Base-by-base conservation (phyloP, 2,797 vertebrate genomes). In the Perdix hodgsoniae region DNA sequence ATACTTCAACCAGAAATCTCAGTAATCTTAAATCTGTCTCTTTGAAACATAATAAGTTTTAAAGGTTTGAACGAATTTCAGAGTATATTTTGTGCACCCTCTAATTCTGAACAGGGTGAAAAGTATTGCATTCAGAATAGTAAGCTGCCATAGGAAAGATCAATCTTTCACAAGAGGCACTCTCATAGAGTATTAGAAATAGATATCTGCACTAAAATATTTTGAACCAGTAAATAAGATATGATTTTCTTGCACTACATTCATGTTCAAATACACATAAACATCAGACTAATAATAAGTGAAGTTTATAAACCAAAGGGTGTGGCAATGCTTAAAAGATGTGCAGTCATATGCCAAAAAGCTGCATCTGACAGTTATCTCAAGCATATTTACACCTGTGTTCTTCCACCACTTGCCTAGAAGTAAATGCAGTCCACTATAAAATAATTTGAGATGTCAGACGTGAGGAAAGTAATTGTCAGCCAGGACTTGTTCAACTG, bases 1-100 rank as follows among this genome's bases (percentile, higher is more conserved):
- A 87, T 96, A 95, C 77, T 94, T 97, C 95, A 97, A 83, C 95
- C 91, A 98, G 96, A 97, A 97, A 97, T 74, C 70, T 94, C 88
- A 92, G 95, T 90, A 95, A 97, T 97, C 96, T 97, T 96, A 94
- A 94, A 94, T 96, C 95, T 97, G 78, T 94, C 96, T 97, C 87
- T 95, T 81, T 59, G 88, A 87, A 81, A 85, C 82, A 90, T 91
- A 96, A 93, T 93, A 97, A 95, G 93, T 96, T 97, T 92, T 95
- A 91, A 95, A 95, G 96, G 94, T 97, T 94, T 94, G 93, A 97
- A 96, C 94, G 75, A 85, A 94, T 97, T 97, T 96, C 92, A 77
- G 90, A 92, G 61, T 93, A 82, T 66, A 22, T 96, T 97, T 96
- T 69, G 35, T 67, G 91, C 77, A 84, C 44, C 86, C 83, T 86